Conservation (phyloP, 2,888 invertebrate genomes). For the Ennomos quercinarius region DNA sequence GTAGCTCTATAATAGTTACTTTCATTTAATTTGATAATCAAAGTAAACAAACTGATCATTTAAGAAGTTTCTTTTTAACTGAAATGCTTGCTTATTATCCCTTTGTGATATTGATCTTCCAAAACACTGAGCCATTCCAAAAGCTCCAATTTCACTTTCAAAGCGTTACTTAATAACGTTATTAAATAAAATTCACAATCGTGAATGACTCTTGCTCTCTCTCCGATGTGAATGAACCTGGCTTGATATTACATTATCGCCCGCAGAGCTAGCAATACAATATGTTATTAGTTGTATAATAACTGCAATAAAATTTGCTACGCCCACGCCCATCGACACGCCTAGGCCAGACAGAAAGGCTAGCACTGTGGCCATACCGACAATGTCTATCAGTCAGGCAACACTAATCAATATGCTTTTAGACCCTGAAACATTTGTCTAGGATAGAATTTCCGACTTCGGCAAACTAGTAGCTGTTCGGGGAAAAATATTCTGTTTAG, state of each 20-base stretch:
- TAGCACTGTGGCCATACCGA: conserved; percentile 42
- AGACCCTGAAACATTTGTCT: conserved; percentile 52
- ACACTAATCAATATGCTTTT: conserved; percentile 71
- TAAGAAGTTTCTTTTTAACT: conserved; percentile 12
- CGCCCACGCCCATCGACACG: conserved; percentile 52
- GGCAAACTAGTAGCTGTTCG: conserved; percentile 32
- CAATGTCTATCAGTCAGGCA: conserved; percentile 60
- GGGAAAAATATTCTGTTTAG: conserved; percentile 19
- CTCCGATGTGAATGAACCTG: conserved; percentile 60
- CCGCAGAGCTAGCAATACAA: conserved; percentile 46
- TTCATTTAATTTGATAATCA: too few relatives aligned
- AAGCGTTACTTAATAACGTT: conserved; percentile 31
- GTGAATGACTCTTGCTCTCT: conserved; percentile 50
- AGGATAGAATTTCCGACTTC: conserved; percentile 50
- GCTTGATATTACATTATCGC: conserved; percentile 55
- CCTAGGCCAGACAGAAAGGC: conserved; percentile 52
- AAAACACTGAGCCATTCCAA: conserved; percentile 3
- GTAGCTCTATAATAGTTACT: too few relatives aligned
- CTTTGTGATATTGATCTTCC: conserved; percentile 11
- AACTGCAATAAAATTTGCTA: conserved; percentile 53
- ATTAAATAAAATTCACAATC: conserved; percentile 41
- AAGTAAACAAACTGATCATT: not conserved
- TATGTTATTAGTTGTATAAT: conserved; percentile 51
- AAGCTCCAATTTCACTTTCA: conserved; percentile 36
- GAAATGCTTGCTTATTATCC: conserved; percentile 10